Evolutionary conservation across 2,113 vertebrate species (phyloP).

Genomic region (Noctilio leporinus): DNA sequence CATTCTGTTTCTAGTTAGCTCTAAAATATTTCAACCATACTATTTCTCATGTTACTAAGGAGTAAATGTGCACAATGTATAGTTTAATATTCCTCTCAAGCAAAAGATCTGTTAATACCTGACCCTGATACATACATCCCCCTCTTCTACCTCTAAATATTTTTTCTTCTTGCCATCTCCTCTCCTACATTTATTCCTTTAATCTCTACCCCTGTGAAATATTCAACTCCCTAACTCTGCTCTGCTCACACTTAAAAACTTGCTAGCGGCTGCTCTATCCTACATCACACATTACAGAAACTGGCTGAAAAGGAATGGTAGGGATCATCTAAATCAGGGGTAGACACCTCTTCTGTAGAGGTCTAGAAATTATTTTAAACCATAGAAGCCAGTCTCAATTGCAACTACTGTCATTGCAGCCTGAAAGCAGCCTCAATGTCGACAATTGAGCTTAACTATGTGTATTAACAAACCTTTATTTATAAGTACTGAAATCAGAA

Average conservation of each 20-base stretch:
- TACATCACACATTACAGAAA: accelerated
- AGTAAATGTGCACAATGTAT: background rate
- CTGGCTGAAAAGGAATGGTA: accelerated
- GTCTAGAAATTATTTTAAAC: background rate
- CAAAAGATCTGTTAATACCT: background rate
- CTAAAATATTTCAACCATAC: accelerated
- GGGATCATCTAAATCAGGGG: background rate
- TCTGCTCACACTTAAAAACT: background rate
- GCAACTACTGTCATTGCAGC: too few relatives aligned
- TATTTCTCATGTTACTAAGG: background rate
- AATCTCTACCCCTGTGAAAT: background rate
- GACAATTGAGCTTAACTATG: accelerated
- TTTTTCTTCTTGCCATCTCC: background rate
- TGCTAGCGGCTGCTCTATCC: background rate
- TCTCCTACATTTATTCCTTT: background rate
- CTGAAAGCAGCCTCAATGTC: background rate
- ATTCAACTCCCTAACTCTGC: background rate
- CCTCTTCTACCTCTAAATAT: background rate
- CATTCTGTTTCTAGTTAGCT: background rate
- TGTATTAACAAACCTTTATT: background rate
- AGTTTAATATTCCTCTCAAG: background rate
- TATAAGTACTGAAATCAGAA: background rate
- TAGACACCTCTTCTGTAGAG: background rate
- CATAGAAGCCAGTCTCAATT: background rate
- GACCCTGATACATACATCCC: background rate